phyloP scores from a whole-genome alignment of 2,797 vertebrate species.

The Trachops cirrhosus region DNA sequence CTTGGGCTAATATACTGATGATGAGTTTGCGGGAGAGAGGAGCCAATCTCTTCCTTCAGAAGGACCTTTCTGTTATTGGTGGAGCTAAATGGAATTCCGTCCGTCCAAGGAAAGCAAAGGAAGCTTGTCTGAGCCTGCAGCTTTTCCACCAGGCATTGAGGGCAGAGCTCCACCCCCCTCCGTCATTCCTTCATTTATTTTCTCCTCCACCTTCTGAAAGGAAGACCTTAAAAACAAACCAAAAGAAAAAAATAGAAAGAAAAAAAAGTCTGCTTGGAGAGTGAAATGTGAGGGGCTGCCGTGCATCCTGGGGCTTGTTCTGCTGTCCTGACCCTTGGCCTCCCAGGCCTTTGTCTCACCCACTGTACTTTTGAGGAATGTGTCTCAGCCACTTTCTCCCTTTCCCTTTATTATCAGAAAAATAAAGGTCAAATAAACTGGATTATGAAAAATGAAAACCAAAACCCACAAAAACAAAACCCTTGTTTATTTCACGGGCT shows the following conservation, averaged over 20 bases:
- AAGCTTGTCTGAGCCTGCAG: neutral
- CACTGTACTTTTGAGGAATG: slow-evolving; percentile 28
- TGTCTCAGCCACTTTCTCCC: slow-evolving; percentile 38
- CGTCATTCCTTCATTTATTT: neutral
- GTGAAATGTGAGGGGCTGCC: neutral
- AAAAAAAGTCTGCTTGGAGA: neutral
- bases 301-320: neutral
- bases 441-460: slow-evolving; percentile 65
- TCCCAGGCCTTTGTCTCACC: neutral
- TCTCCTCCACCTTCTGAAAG: neutral
- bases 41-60: neutral
- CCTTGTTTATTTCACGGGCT: neutral
- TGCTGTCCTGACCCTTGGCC: neutral
- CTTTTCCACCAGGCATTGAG: neutral
- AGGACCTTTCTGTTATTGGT: slow-evolving; percentile 10
- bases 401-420: slow-evolving; percentile 49
- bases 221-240: neutral
- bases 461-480: slow-evolving; percentile 52
- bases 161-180: neutral
- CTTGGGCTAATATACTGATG: neutral
- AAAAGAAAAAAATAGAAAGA: no score
- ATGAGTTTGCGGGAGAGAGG: neutral
- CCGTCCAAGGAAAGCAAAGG: neutral
- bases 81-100: neutral
- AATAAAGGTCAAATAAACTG: slow-evolving; percentile 61